These are phyloP conservation scores for Thereva unica DNA, from an alignment of 2,888 invertebrate species.

Conservation along the genomic window DNA sequence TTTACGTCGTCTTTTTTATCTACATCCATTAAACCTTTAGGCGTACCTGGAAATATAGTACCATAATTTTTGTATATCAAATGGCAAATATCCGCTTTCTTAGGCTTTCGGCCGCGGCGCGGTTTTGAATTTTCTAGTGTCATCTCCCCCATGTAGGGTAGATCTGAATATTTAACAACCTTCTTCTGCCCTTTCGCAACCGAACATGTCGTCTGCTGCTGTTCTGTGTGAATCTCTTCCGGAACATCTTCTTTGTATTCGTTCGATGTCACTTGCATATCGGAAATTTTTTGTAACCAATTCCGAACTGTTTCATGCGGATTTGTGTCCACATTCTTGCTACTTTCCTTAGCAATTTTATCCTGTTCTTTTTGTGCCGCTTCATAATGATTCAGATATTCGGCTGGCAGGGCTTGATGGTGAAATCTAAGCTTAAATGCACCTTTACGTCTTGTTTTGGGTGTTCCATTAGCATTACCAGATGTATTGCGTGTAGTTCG, in stretches of 20 bases:
- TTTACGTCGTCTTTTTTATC: slow-evolving; percentile 63
- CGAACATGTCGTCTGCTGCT: slow-evolving; percentile 1
- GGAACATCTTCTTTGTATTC: slow-evolving; percentile 13
- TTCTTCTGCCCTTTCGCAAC: slow-evolving; percentile 48
- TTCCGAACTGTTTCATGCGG: slow-evolving; percentile 71
- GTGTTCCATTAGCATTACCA: background rate
- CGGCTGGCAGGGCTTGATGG: slow-evolving; percentile 77
- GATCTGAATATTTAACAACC: slow-evolving; percentile 75
- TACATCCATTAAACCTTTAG: slow-evolving; percentile 59
- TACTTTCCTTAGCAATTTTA: slow-evolving; percentile 19
- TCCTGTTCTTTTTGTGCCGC: slow-evolving; percentile 66
- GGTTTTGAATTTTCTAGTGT: slow-evolving; percentile 87
- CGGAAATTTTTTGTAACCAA: slow-evolving; percentile 76
- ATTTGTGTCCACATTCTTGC: slow-evolving; percentile 44
- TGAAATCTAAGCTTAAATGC: slow-evolving; percentile 79
- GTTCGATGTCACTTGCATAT: slow-evolving; percentile 63
- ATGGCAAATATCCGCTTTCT: slow-evolving; percentile 90
- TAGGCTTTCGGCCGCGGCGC: slow-evolving; percentile 83
- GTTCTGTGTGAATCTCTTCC: background rate
- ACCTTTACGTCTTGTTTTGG: slow-evolving; percentile 51
- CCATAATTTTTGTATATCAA: slow-evolving; percentile 91
- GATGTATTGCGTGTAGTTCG: slow-evolving; percentile 16
- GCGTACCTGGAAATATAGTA: slow-evolving; percentile 79
- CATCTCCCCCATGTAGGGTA: slow-evolving; percentile 93
- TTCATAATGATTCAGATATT: slow-evolving; percentile 79